Base-by-base conservation (phyloP, 1,140 invertebrate genomes). In the Aradophagus sp. region DNA sequence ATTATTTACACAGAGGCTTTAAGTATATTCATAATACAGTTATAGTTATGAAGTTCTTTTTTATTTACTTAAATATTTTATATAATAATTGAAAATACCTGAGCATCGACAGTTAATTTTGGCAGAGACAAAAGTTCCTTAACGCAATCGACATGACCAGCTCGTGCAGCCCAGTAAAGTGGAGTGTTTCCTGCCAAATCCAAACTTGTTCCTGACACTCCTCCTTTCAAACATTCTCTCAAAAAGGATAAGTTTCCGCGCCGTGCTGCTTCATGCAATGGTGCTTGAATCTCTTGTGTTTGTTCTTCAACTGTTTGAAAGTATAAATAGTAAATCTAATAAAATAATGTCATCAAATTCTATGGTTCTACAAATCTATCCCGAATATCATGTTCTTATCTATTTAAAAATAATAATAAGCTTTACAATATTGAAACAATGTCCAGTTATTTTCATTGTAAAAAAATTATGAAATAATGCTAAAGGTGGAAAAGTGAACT, bases 201-300 rank as follows among this genome's bases (percentile, higher is more conserved):
- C 56, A 93, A 81, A 48, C 88, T 87, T 73, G 92, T 92, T 11
- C 89, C 88, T 17, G 91, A 92, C 53, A 92, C 89, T 38, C 89
- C 87, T 77, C 90, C 88, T 39, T 77, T 76, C 5, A 93, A 75
- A 75, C 90, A 91, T 81, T 93, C 90, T 47, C 77, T 73, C 45
- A 93, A 74, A 73, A 92, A 90, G 3, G 81, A 83, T 2, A 91
- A 70, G 77, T 93, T 92, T 12, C 91, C 92, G 61, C 91, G 81
- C 76, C 89, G 89, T 1, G 91, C 90, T 65, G 91, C 91, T 80
- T 93, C 91, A 74, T 93, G 91, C 13, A 93, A 75, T 10, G 91
- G 91, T 58, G 88, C 84, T 45, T 90, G 86, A 34, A 92, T 83
- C 62, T 89, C 86, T 77, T 91, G 88, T 14, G 87, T 89, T 76